These are phyloP conservation scores for Spizella passerina DNA, from an alignment of 2,797 vertebrate species.

Conservation along the genomic window DNA sequence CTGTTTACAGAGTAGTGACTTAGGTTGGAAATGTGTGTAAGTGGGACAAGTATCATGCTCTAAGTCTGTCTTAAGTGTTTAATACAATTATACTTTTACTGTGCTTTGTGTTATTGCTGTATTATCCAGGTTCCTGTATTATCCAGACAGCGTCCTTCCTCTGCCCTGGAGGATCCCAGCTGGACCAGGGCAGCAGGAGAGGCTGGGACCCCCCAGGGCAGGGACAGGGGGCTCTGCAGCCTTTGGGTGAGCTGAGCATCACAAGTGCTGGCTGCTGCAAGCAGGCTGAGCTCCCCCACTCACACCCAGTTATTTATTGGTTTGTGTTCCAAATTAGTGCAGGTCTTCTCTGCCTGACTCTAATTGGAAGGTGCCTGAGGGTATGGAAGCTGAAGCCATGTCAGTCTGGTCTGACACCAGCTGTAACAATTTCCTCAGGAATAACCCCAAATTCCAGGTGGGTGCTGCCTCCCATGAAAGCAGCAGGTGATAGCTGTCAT, in stretches of 20 bases:
- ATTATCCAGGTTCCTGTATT: background rate
- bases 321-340: background rate
- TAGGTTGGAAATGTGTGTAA: background rate
- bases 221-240: background rate
- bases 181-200: background rate
- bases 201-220: background rate
- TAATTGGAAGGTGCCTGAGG: background rate
- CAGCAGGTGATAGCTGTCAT: background rate
- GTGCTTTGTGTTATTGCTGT: background rate
- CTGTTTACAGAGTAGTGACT: background rate
- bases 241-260: rapidly evolving
- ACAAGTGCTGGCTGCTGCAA: background rate
- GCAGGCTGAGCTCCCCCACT: background rate
- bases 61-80: background rate
- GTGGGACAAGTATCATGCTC: background rate
- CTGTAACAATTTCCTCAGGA: background rate
- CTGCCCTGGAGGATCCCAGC: background rate
- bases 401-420: background rate
- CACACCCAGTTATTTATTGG: background rate
- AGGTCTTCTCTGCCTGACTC: background rate
- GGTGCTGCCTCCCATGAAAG: background rate
- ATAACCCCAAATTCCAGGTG: background rate
- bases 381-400: background rate
- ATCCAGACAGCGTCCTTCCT: background rate
- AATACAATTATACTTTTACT: background rate